A percentile compares a stretch with the other conserved stretches of the same genome.
phyloP scores from a whole-genome alignment of 2,888 invertebrate genomes.

The Octonoba sinensis region DNA sequence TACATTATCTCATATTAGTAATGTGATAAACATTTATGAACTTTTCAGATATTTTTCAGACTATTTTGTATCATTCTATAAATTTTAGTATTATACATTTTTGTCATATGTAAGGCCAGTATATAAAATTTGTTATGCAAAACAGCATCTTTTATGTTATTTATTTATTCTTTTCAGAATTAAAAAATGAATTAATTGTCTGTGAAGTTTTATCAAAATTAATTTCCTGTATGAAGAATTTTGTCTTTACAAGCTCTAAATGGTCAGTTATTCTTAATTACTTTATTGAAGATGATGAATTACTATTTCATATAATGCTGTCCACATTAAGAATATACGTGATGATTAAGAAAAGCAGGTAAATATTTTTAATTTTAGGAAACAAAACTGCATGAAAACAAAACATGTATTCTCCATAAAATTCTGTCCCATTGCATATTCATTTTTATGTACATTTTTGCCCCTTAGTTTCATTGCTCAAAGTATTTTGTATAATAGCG shows the following conservation, averaged over 20 bases:
- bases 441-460: background rate
- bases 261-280: slow-evolving; percentile 4
- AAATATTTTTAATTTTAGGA: background rate
- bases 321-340: slow-evolving; percentile 28
- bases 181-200: background rate
- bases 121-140: too few species aligned
- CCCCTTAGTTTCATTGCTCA: background rate
- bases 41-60: too few species aligned
- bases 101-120: too few species aligned
- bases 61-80: too few species aligned
- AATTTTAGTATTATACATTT: too few species aligned
- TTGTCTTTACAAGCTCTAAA: too few species aligned
- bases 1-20: too few species aligned
- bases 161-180: slow-evolving; percentile 16
- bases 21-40: too few species aligned
- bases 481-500: background rate
- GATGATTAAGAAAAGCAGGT: background rate
- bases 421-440: background rate
- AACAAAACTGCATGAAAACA: too few species aligned
- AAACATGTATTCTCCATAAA: background rate
- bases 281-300: slow-evolving; percentile 51
- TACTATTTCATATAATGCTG: slow-evolving; percentile 40
- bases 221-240: too few species aligned
- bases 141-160: too few species aligned
- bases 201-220: slow-evolving; percentile 3